Percentiles rank a stretch among this genome's conserved stretches.
These are phyloP conservation scores for Acleris sparsana DNA, from an alignment of 2,888 invertebrate genomes.

Conservation along the genomic window DNA sequence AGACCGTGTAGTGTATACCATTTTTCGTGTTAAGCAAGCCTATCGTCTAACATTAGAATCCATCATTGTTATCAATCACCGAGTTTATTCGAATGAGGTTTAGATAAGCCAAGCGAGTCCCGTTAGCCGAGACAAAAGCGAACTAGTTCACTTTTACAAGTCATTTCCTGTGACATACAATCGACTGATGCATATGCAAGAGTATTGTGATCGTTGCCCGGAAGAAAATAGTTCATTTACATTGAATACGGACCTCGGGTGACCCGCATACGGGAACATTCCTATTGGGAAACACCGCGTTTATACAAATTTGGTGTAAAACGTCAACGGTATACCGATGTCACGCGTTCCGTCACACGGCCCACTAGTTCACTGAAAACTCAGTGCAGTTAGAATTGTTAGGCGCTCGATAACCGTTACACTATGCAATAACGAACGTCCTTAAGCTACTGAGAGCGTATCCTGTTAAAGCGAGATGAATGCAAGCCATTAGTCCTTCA, in stretches of 20 bases:
- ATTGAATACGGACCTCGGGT: conserved; percentile 58
- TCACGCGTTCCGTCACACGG: conserved; percentile 19
- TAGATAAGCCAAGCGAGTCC: conserved; percentile 52
- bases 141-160: conserved; percentile 56
- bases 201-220: conserved; percentile 43
- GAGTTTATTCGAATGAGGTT: conserved; percentile 49
- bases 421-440: neutral
- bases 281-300: conserved; percentile 45
- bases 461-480: conserved; percentile 21
- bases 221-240: conserved; percentile 63
- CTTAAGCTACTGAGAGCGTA: conserved; percentile 7
- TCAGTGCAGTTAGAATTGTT: neutral
- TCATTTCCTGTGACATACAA: conserved; percentile 61
- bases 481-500: conserved; percentile 33
- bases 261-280: conserved; percentile 42
- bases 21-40: neutral
- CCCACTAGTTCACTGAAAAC: neutral
- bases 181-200: conserved; percentile 55
- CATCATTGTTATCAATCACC: neutral
- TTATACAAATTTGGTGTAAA: conserved; percentile 37
- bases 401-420: neutral
- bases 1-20: no score
- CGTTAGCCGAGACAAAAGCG: conserved; percentile 62
- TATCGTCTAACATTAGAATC: neutral
- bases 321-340: conserved; percentile 36